Percentiles rank a stretch among this genome's conserved stretches.
These are phyloP conservation scores for Xyliphius kryptos DNA, from an alignment of 2,113 vertebrate species.

Conservation along the genomic window DNA sequence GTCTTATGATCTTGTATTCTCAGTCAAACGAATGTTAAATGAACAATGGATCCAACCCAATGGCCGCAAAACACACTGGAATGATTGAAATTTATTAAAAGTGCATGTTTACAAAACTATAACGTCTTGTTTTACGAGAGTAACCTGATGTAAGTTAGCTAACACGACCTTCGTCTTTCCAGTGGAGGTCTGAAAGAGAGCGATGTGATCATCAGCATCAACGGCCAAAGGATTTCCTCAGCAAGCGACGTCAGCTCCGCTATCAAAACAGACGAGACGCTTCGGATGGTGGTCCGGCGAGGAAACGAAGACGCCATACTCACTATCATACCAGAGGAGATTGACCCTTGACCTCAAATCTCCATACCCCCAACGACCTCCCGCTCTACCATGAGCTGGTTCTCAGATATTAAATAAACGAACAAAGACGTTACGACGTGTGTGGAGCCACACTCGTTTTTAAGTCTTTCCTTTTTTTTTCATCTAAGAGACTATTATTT, in stretches of 20 bases:
- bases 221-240: slow-evolving; percentile 78
- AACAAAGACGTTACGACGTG: slow-evolving; percentile 54
- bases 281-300: slow-evolving; percentile 82
- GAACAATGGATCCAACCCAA: too few relatives aligned
- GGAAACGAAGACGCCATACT: slow-evolving; percentile 89
- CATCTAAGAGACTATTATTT: neutral
- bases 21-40: too few relatives aligned
- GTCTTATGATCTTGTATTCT: too few relatives aligned
- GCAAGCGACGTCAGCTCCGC: slow-evolving; percentile 87
- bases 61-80: too few relatives aligned
- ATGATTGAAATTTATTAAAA: too few relatives aligned
- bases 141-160: too few relatives aligned
- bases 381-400: slow-evolving; percentile 63
- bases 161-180: neutral
- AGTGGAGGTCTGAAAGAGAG: slow-evolving; percentile 87
- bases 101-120: neutral
- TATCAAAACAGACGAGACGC: slow-evolving; percentile 75
- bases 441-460: slow-evolving; percentile 33
- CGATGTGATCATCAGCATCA: slow-evolving; percentile 96
- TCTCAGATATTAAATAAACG: slow-evolving; percentile 60
- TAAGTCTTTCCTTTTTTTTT: slow-evolving; percentile 16
- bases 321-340: slow-evolving; percentile 81
- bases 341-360: slow-evolving; percentile 76
- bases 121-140: too few relatives aligned
- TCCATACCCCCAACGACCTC: slow-evolving; percentile 47